These are phyloP conservation scores for Rissa tridactyla DNA, from an alignment of 2,113 vertebrate species.

Conservation along the genomic window DNA sequence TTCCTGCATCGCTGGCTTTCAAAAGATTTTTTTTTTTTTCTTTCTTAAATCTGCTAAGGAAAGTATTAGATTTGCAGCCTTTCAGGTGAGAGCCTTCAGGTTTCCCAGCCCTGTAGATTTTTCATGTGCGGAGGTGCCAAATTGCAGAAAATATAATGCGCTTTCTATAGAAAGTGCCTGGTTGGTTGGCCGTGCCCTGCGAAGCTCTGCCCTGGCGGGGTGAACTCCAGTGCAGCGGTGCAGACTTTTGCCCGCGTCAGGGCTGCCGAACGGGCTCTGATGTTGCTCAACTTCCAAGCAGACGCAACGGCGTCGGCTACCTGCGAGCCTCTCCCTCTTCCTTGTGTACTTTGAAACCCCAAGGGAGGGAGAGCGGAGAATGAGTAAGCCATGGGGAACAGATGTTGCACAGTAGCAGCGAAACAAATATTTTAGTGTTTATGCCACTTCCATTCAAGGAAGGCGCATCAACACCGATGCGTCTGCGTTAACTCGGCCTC, in stretches of 20 bases:
- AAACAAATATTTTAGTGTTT: slow-evolving; percentile 68
- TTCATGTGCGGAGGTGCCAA: accelerated
- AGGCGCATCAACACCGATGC: not conserved
- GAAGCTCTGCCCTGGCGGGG: not conserved
- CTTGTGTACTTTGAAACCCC: slow-evolving; percentile 39
- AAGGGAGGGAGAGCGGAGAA: not conserved
- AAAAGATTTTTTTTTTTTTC: not conserved
- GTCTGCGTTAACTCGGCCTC: slow-evolving; percentile 16
- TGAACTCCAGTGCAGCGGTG: not conserved
- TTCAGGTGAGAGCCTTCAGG: not conserved
- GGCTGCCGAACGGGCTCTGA: not conserved
- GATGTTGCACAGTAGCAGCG: slow-evolving; percentile 56
- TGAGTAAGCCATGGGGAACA: slow-evolving; percentile 8
- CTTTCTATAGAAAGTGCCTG: not conserved
- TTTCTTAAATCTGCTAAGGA: not conserved
- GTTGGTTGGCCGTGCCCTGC: accelerated
- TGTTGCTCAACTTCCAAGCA: not conserved
- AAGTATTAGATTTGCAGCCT: not conserved
- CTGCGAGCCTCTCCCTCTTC: slow-evolving; percentile 36
- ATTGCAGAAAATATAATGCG: not conserved
- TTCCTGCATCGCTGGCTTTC: not conserved
- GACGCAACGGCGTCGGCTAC: not conserved
- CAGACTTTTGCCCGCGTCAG: not conserved
- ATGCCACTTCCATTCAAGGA: not conserved
- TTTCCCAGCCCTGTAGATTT: not conserved